Evolutionary conservation across 2,113 vertebrate genomes (phyloP), one percentile per base, ranked within the genome.

Genomic region (Progne subis): DNA sequence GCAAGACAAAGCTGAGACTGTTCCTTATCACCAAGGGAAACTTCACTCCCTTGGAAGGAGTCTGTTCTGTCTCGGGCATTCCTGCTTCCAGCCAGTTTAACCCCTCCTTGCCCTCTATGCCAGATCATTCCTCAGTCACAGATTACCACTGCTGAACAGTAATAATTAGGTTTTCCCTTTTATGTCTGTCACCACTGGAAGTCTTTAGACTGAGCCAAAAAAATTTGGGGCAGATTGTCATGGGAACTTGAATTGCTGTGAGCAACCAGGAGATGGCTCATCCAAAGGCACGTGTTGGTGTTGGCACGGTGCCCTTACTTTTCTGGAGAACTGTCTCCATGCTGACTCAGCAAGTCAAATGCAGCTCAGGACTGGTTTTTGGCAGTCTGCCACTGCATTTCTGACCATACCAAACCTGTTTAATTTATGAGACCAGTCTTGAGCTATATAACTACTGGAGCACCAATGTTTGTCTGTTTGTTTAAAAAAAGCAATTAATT

Each of bases 271-370:
- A 53, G 49, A 53, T 5, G 1, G 63, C 75, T 91, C 34, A 53
- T 69, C 49, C 15, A 5, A 43, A 89, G 63, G 55, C 53, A 71
- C 6, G n/a, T 68, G 11, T n/a, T 78, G 21, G 32, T 29, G 20
- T 46, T 78, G 71, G 94, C 92, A 41, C 21, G 1, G 18, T 4
- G 32, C 46, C 82, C 49, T 52, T 1, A 3, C 72, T 81, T 88
- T 90, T 80, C 82, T 80, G 56, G 65, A 69, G 85, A 88, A 6
- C 79, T 75, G 71, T 50, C 71, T 88, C 64, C 6, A 13, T 5
- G 18, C 82, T 95, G 88, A 94, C 68, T 95, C 88, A 93, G 90
- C 77, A 68, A 72, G 69, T 78, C 81, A 91, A 18, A 76, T 92
- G 3, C 26, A 52, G 68, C 63, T 77, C 74, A 46, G 68, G 75